Base-by-base conservation (phyloP, 2,888 invertebrate genomes). In the Amphipoea lucens region DNA sequence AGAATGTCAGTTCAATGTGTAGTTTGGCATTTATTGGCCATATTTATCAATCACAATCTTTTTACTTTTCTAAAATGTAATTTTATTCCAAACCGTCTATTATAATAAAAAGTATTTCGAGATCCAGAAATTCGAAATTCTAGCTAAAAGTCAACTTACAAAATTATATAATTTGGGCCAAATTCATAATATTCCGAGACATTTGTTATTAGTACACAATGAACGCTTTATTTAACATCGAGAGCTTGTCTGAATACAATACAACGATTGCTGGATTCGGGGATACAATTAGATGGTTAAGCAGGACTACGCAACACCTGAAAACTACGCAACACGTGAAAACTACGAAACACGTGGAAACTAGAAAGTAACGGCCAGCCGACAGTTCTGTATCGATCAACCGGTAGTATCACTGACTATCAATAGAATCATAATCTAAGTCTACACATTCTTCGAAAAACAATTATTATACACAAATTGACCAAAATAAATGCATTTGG, bases 11-110 rank as follows among this genome's bases (percentile, higher is more conserved):
- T 91, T 90, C 88, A 90, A 87, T 92, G 88, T 86, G 83, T 90
- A 90, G 88, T 92, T 92, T 92, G 92, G 92, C 91, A 86, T 92
- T 90, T 90, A 91, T 91, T 91, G 87, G 87, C 88, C 87, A 81
- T 89, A 90, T 36, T 36, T 36, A 36, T 89, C 86, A 88, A 85
- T 85, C 83, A 90, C 83, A 79, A 79, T 29, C 9, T 45, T 81
- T 77, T 63, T 36, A 54, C 48, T 54, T 51, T 63, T 36, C 40
- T 70, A 73, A 60, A 57, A 45, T 36, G 48, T n/a, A 17, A 40
- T 29, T 54, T 51, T 69, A 78, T 23, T 65, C 54, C 40, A 54
- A 75, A 70, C n/a, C 2, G 29, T 75, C 66, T 48, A 51, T 54
- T 45, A 20, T 51, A 63, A n/a, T 42, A 36, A 54, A 67, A 63